phyloP scores from a whole-genome alignment of 2,888 invertebrate species.

The Ditylenchus weischeri region DNA sequence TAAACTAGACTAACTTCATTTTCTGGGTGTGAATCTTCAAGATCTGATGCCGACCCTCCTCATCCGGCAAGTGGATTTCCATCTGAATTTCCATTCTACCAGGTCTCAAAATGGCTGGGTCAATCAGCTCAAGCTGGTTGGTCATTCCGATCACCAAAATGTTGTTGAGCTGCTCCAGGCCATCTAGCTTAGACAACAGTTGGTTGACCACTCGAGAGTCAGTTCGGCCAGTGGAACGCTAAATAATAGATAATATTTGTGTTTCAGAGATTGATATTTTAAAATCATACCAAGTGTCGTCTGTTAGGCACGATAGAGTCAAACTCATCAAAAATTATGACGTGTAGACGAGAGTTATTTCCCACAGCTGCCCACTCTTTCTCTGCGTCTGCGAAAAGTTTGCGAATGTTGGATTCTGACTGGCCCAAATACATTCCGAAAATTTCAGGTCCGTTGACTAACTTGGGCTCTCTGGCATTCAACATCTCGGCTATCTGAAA shows the following conservation, averaged over 20 bases:
- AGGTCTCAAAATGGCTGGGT: constrained; percentile 91
- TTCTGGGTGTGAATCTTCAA: constrained; percentile 88
- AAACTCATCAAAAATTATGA: constrained; percentile 99
- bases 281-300: constrained; percentile 74
- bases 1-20: constrained; percentile 67
- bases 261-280: not conserved
- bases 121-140: constrained; percentile 91
- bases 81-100: constrained; percentile 81
- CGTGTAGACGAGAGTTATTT: constrained; percentile 92
- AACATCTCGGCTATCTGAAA: constrained; percentile 94
- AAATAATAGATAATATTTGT: constrained; percentile 63
- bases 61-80: constrained; percentile 80
- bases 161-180: constrained; percentile 96
- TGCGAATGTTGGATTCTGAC: constrained; percentile 91
- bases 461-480: constrained; percentile 96
- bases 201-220: constrained; percentile 99
- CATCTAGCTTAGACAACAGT: constrained; percentile 94
- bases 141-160: constrained; percentile 86
- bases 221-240: constrained; percentile 88
- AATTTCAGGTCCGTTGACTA: constrained; percentile 98
- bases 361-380: constrained; percentile 90
- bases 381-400: constrained; percentile 95
- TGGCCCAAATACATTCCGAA: constrained; percentile 99
- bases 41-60: constrained; percentile 87
- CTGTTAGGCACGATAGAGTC: constrained; percentile 98